Evolutionary conservation across 1,140 invertebrate species (phyloP).

Genomic region (Euschistus heros): DNA sequence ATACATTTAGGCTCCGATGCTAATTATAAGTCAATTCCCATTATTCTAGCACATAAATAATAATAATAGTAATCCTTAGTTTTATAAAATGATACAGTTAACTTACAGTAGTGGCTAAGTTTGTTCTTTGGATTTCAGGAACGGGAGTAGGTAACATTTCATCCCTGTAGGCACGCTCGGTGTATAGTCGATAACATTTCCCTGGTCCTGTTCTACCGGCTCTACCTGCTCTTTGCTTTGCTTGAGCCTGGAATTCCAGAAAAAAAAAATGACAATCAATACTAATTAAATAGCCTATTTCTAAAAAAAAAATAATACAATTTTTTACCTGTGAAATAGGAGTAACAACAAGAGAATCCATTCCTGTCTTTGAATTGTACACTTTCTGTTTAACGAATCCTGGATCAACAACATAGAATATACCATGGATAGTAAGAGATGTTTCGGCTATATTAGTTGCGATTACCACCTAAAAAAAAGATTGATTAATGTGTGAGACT

Average conservation of each 20-base stretch:
- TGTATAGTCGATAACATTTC: conserved; percentile 96
- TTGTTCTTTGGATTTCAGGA: conserved; percentile 98
- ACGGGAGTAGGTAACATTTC: conserved; percentile 98
- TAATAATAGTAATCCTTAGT: too few relatives aligned
- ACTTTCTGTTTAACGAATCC: conserved; percentile 99
- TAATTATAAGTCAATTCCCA: too few relatives aligned
- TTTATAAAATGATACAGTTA: neutral
- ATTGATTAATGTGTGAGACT: neutral
- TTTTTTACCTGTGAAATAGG: conserved; percentile 97
- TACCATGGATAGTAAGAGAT: conserved; percentile 97
- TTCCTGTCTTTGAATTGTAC: conserved; percentile 98
- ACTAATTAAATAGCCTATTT: neutral
- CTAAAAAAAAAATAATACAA: too few relatives aligned
- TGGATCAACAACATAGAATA: conserved; percentile 98
- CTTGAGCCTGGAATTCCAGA: conserved; percentile 59
- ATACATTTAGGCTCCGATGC: too few relatives aligned
- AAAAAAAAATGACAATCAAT: too few relatives aligned
- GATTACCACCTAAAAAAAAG: conserved; percentile 66
- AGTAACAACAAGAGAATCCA: conserved; percentile 98
- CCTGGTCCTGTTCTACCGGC: conserved; percentile 96
- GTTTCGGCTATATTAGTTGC: conserved; percentile 99
- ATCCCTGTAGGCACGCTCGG: conserved; percentile 93
- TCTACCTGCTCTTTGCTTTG: conserved; percentile 91
- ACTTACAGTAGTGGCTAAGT: conserved; percentile 82
- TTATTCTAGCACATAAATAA: too few relatives aligned